Evolutionary conservation across 1,140 invertebrate genomes (phyloP).

Genomic region (Psilanteris sp.): DNA sequence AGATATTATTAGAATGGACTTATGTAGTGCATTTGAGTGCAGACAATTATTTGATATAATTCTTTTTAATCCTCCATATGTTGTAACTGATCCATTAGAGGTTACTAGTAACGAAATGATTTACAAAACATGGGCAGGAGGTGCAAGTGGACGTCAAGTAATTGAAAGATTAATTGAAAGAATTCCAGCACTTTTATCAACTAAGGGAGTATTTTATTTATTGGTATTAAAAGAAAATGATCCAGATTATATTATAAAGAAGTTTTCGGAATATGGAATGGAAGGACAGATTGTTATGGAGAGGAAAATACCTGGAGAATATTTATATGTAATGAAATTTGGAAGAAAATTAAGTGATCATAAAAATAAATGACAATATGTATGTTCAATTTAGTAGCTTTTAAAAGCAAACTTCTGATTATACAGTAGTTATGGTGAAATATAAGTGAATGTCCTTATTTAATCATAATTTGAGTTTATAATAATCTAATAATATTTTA

Average conservation of each 20-base stretch:
- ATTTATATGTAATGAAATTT: conserved; percentile 84
- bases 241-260: conserved; percentile 85
- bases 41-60: conserved; percentile 88
- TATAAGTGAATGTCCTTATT: no score
- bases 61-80: conserved; percentile 99
- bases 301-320: conserved; percentile 86
- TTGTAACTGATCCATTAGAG: conserved; percentile 90
- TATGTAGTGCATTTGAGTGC: conserved; percentile 79
- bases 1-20: conserved; percentile 85
- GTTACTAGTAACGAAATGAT: conserved; percentile 80
- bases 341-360: conserved; percentile 13
- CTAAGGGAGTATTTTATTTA: conserved; percentile 89
- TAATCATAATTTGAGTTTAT: no score
- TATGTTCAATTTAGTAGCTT: no score
- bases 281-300: conserved; percentile 82
- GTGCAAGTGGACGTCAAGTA: conserved; percentile 87
- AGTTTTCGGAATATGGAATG: conserved; percentile 83
- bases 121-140: conserved; percentile 91
- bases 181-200: conserved; percentile 85
- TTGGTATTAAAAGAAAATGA: conserved; percentile 93
- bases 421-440: no score
- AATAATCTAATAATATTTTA: no score
- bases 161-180: conserved; percentile 87
- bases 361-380: no score
- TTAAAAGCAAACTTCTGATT: no score